These are phyloP conservation scores for Anableps anableps DNA, from an alignment of 2,797 vertebrate species.

Conservation along the genomic window DNA sequence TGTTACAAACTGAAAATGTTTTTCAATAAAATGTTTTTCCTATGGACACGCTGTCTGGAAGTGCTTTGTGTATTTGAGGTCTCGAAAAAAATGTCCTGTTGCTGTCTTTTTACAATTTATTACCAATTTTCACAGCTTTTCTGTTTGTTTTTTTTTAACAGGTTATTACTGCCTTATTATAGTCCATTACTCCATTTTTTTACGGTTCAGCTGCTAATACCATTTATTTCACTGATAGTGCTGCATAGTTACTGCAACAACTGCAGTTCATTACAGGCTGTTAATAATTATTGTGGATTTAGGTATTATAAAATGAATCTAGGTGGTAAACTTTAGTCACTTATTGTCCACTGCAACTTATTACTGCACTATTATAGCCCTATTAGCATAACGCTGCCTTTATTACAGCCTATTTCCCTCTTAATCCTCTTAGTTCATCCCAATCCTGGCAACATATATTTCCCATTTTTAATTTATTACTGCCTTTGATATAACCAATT, in stretches of 20 bases:
- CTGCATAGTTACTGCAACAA: too few species aligned
- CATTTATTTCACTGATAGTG: not conserved
- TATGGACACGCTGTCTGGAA: constrained; percentile 87
- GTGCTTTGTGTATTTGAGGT: constrained; percentile 18
- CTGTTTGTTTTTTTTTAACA: too few species aligned
- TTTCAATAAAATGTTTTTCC: constrained; percentile 99
- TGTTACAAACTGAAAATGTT: constrained; percentile 99
- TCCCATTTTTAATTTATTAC: not conserved
- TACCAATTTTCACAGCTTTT: not conserved
- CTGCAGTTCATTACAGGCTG: not conserved
- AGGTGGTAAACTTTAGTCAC: not conserved
- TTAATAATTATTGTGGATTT: not conserved
- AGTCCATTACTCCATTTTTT: too few species aligned
- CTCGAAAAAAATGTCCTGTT: not conserved
- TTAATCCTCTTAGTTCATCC: not conserved
- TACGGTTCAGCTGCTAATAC: not conserved
- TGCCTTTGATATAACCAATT: too few species aligned
- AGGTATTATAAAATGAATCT: not conserved
- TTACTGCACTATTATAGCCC: not conserved
- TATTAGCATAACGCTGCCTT: not conserved
- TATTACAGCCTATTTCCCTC: not conserved
- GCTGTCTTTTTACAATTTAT: not conserved
- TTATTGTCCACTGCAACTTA: not conserved
- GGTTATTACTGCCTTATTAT: not conserved
- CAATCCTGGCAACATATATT: not conserved